phyloP scores from a whole-genome alignment of 2,888 invertebrate genomes.

The Aspidiotus destructor region DNA sequence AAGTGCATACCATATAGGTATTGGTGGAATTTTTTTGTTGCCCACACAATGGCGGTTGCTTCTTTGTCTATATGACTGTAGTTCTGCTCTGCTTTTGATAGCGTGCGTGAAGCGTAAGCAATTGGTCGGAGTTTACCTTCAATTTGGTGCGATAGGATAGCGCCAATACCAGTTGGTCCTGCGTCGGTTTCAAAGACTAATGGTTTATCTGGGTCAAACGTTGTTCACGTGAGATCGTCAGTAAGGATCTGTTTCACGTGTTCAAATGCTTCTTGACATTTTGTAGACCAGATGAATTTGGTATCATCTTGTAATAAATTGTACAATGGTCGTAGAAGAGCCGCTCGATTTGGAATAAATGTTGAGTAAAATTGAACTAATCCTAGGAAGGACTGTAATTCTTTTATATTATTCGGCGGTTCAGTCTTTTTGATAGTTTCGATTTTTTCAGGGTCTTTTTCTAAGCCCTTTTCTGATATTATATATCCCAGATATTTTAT shows the following conservation, averaged over 20 bases:
- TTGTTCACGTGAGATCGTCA: slow-evolving; percentile 35
- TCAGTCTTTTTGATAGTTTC: no score
- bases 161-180: slow-evolving; percentile 34
- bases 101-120: slow-evolving; percentile 34
- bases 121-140: slow-evolving; percentile 33
- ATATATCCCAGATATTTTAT: no score
- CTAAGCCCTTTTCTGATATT: no score
- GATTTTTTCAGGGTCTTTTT: no score
- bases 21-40: slow-evolving; percentile 12
- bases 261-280: slow-evolving; percentile 36
- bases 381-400: no score
- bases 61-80: slow-evolving; percentile 35
- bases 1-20: slow-evolving; percentile 14
- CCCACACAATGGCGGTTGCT: slow-evolving; percentile 34
- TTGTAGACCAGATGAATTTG: neutral
- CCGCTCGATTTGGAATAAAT: no score
- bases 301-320: neutral
- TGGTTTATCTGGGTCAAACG: slow-evolving; percentile 34
- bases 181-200: slow-evolving; percentile 34
- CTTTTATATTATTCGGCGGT: no score
- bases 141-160: slow-evolving; percentile 33
- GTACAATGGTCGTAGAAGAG: slow-evolving; percentile 2
- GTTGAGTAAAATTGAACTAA: no score
- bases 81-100: slow-evolving; percentile 30
- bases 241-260: slow-evolving; percentile 36